Conservation (phyloP, 2,888 invertebrate genomes). For the Linyphia triangularis region DNA sequence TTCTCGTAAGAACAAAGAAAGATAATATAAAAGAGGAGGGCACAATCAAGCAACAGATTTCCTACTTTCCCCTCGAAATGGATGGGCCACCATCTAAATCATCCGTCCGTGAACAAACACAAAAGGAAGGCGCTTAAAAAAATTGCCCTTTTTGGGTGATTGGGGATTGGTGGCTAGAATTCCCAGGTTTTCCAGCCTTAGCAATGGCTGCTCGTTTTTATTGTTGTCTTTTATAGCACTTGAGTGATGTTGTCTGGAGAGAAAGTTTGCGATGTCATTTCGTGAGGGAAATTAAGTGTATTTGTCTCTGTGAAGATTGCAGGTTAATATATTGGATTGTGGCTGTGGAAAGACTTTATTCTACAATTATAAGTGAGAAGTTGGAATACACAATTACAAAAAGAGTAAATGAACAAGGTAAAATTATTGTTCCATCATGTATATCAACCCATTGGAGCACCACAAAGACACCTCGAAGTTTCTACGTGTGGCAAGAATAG, state of each 20-base stretch:
- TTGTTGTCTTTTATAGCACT: not conserved
- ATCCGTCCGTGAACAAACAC: not conserved
- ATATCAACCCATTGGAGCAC: no score
- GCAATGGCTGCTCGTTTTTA: not conserved
- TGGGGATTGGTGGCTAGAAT: not conserved
- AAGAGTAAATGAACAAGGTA: no score
- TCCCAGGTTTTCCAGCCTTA: not conserved
- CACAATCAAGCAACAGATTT: not conserved
- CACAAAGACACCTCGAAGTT: no score
- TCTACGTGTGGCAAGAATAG: no score
- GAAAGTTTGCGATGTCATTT: not conserved
- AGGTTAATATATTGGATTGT: not conserved
- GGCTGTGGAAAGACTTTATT: no score
- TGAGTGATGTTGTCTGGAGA: not conserved
- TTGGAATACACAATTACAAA: no score
- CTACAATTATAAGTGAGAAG: no score
- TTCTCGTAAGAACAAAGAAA: not conserved
- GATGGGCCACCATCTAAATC: not conserved
- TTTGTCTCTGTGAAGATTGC: not conserved
- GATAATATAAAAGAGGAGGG: not conserved
- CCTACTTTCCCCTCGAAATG: not conserved
- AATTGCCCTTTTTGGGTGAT: not conserved
- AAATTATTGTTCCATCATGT: no score
- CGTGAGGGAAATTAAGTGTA: not conserved
- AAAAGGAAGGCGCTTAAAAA: not conserved